Percentiles rank a stretch among this genome's conserved stretches.
phyloP scores from a whole-genome alignment of 2,888 invertebrate genomes.

The Luperina nickerlii region DNA sequence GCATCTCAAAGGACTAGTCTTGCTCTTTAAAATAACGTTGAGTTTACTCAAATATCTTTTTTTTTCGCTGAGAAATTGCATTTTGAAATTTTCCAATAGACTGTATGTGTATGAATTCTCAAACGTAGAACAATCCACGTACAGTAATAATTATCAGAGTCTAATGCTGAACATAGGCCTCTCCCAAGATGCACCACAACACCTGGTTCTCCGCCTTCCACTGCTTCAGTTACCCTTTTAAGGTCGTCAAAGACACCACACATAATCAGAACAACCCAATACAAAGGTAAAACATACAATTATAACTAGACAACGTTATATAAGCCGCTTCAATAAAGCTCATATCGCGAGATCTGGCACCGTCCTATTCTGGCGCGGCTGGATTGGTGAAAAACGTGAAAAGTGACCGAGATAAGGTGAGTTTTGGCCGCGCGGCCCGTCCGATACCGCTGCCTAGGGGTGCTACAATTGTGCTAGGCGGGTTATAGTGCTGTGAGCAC shows the following conservation, averaged over 20 bases:
- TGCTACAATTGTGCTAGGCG: constrained; percentile 62
- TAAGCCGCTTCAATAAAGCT: constrained; percentile 74
- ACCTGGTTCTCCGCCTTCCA: background rate
- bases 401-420: constrained; percentile 85
- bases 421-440: constrained; percentile 79
- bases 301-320: constrained; percentile 68
- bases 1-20: no score
- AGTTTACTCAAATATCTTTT: no score
- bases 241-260: background rate
- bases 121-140: no score
- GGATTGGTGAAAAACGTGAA: constrained; percentile 87
- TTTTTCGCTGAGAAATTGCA: no score
- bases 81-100: no score
- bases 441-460: constrained; percentile 77
- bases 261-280: background rate
- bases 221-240: background rate
- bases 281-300: constrained; percentile 46
- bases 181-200: background rate
- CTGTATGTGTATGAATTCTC: no score
- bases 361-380: constrained; percentile 73
- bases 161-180: background rate
- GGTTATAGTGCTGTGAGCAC: constrained; percentile 46
- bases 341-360: constrained; percentile 74
- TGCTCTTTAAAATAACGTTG: no score
- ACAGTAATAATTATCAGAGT: no score